Conservation (phyloP, 2,797 vertebrate genomes). For the Arnoldichthys spilopterus region DNA sequence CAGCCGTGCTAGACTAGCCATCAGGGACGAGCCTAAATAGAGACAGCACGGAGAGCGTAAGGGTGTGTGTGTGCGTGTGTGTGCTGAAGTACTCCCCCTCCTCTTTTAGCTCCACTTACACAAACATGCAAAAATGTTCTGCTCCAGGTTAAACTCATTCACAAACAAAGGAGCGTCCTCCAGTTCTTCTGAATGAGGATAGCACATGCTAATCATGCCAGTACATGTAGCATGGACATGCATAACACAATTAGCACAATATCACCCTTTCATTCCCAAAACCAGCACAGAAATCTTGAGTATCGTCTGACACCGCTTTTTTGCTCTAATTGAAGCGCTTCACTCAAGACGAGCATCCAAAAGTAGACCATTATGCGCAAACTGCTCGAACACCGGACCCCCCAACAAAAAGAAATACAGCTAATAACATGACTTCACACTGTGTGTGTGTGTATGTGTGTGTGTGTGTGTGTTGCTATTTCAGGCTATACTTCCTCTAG, state of each 20-base stretch:
- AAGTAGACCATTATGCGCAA: no score
- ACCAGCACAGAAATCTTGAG: neutral
- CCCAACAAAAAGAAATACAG: no score
- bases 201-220: neutral
- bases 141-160: constrained; percentile 42
- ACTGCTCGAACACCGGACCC: no score
- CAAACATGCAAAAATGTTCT: constrained; percentile 37
- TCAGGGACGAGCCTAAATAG: constrained; percentile 39
- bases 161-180: constrained; percentile 36
- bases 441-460: no score
- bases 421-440: no score
- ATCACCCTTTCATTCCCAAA: neutral
- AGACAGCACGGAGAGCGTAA: constrained; percentile 34
- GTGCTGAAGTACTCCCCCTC: constrained; percentile 23
- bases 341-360: no score
- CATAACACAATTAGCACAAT: neutral
- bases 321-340: no score
- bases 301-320: no score
- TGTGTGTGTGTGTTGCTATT: no score
- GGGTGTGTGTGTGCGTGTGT: constrained; percentile 22
- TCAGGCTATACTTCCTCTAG: no score
- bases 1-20: constrained; percentile 28
- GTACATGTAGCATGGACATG: neutral
- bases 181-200: neutral
- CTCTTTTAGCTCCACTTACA: constrained; percentile 23